Evolutionary conservation across 2,888 invertebrate genomes (phyloP), one percentile per base, ranked within the genome.

Genomic region (Euphydryas editha): DNA sequence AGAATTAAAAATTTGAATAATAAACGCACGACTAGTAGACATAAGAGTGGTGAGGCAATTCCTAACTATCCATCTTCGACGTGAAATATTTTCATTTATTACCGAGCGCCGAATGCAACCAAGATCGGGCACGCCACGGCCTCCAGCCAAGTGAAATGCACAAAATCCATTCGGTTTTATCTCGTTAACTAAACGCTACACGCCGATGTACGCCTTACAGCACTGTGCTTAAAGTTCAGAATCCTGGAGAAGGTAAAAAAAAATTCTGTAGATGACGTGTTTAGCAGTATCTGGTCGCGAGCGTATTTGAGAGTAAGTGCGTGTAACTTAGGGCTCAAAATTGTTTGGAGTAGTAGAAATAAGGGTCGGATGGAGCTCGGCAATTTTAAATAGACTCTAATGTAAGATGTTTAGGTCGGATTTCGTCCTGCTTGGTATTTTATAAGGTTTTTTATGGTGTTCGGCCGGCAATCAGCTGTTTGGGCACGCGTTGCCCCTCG

Each of bases 91-190:
- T 75, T 76, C 76, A 75, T 78, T 76, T 77, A 76, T 74, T 72
- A 71, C 68, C 69, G 70, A 72, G 67, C 67, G 54, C 59, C 70
- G 70, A 73, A 69, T 71, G 75, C 74, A 73, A 71, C 71, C 74
- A 72, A 75, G 74, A 72, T 67, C 71, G 68, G 70, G 78, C 81
- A 74, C 78, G 76, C 78, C 78, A 72, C 81, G 78, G 81, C 82
- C 84, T 83, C 82, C 81, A 80, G 75, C 83, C 86, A 79, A 85
- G 82, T 86, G 83, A 90, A 88, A 89, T 89, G 89, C 89, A 89
- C 88, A 89, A 90, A 88, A 90, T 89, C 86, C 88, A 90, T 90
- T 90, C 84, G 81, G 84, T 85, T 88, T 90, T 90, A 90, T 89
- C 88, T 88, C 83, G 81, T 85, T 85, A 85, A 79, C 75, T 73